Evolutionary conservation across 2,113 vertebrate species (phyloP).

Genomic region (Leptobrachium leishanense): DNA sequence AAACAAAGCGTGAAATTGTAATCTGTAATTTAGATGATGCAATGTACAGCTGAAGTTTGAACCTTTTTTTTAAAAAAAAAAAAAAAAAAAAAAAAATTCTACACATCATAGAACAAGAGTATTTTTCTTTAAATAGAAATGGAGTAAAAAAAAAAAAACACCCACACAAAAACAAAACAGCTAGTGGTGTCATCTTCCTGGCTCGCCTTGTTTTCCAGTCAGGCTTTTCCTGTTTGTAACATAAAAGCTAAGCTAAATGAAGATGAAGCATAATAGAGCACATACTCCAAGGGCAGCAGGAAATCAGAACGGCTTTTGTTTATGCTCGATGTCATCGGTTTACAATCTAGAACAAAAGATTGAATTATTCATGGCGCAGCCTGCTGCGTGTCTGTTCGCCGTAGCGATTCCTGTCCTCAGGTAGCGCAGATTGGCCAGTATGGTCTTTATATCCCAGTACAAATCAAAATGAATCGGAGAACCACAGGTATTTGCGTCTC

Average conservation of each 20-base stretch:
- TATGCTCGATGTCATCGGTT: neutral
- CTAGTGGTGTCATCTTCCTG: neutral
- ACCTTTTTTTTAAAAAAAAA: neutral
- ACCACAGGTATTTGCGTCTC: too few species aligned
- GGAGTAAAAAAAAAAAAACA: neutral
- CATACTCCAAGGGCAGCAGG: slow-evolving; percentile 8
- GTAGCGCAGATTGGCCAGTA: too few species aligned
- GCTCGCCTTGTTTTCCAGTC: slow-evolving; percentile 1
- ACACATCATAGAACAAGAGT: too few species aligned
- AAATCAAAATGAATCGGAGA: too few species aligned
- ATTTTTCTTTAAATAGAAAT: too few species aligned
- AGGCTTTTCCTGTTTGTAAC: slow-evolving; percentile 18
- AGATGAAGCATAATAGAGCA: slow-evolving; percentile 1
- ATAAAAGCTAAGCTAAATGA: neutral
- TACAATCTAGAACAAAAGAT: neutral
- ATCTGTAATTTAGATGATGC: too few species aligned
- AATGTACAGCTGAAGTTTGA: too few species aligned
- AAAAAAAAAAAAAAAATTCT: neutral
- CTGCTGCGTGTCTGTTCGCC: too few species aligned
- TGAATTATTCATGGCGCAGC: neutral
- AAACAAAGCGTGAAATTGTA: too few species aligned
- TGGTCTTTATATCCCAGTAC: too few species aligned
- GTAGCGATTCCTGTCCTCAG: too few species aligned
- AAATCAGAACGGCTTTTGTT: slow-evolving; percentile 12
- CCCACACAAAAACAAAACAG: neutral